Percentiles rank a stretch among this genome's conserved stretches.
phyloP scores from a whole-genome alignment of 2,888 invertebrate genomes.

The Clunio marinus region DNA sequence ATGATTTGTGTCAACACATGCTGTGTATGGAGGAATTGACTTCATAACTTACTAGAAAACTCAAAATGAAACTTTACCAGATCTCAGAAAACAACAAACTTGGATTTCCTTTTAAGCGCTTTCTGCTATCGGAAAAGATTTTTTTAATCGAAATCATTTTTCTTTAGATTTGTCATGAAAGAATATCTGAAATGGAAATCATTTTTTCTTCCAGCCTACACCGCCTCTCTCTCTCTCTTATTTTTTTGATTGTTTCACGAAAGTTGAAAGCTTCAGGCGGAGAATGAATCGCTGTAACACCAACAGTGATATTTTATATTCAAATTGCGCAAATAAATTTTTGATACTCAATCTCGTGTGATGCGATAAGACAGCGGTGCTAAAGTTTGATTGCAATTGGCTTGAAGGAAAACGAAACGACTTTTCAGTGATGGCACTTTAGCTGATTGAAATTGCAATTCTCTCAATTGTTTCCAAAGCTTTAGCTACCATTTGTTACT shows the following conservation, averaged over 20 bases:
- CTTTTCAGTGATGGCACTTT: too few relatives aligned
- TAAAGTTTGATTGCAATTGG: neutral
- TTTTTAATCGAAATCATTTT: neutral
- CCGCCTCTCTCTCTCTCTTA: too few relatives aligned
- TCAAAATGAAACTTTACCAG: too few relatives aligned
- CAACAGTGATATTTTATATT: conserved; percentile 29
- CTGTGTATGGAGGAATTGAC: too few relatives aligned
- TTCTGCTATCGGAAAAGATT: neutral
- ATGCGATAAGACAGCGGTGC: neutral
- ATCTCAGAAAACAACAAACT: too few relatives aligned
- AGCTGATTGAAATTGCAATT: too few relatives aligned
- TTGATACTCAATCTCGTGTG: neutral
- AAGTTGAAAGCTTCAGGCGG: neutral
- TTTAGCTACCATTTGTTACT: too few relatives aligned
- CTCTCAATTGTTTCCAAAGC: too few relatives aligned
- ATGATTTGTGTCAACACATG: too few relatives aligned
- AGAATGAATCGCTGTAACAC: conserved; percentile 14
- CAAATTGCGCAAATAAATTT: conserved; percentile 27
- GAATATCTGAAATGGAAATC: neutral
- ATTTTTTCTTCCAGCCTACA: neutral
- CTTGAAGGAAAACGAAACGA: too few relatives aligned
- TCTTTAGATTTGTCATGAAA: neutral
- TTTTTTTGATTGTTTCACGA: neutral
- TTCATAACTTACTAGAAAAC: too few relatives aligned
- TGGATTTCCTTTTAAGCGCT: too few relatives aligned